A percentile compares a stretch with the other conserved stretches of the same genome.
These are phyloP conservation scores for Aplidium turbinatum DNA, from an alignment of 23 tunicate genomes.

Conservation along the genomic window DNA sequence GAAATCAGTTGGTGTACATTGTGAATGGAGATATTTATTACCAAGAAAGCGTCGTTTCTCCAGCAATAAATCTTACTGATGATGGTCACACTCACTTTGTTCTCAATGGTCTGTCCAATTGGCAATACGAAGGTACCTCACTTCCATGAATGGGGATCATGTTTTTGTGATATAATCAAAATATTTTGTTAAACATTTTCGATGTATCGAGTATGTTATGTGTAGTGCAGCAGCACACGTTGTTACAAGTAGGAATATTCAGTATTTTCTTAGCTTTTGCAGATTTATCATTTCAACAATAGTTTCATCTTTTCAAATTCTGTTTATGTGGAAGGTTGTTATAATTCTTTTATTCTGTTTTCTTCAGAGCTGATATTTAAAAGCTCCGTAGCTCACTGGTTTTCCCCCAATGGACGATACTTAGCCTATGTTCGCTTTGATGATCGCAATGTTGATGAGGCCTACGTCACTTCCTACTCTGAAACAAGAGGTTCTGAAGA, in stretches of 20 bases:
- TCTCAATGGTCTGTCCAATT: slow-evolving; percentile 59
- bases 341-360: background rate
- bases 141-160: too few relatives aligned
- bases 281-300: background rate
- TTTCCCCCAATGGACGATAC: slow-evolving; percentile 60
- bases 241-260: too few relatives aligned
- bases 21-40: slow-evolving; percentile 60
- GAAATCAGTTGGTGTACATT: slow-evolving; percentile 53
- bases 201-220: too few relatives aligned
- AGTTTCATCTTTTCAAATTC: background rate
- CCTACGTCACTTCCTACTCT: slow-evolving; percentile 43
- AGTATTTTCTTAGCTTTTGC: too few relatives aligned
- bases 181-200: too few relatives aligned
- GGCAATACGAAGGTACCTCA: slow-evolving; percentile 88
- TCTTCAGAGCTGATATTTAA: slow-evolving; percentile 54
- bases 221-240: too few relatives aligned
- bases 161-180: too few relatives aligned
- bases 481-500: background rate
- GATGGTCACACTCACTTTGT: slow-evolving; percentile 31
- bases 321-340: background rate
- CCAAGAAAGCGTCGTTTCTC: slow-evolving; percentile 19
- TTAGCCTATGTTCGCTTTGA: slow-evolving; percentile 63
- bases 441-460: slow-evolving; percentile 46
- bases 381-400: slow-evolving; percentile 50
- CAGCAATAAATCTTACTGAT: slow-evolving; percentile 36